Conservation (phyloP, 2,888 invertebrate species). For the Heliconius ethilla region DNA sequence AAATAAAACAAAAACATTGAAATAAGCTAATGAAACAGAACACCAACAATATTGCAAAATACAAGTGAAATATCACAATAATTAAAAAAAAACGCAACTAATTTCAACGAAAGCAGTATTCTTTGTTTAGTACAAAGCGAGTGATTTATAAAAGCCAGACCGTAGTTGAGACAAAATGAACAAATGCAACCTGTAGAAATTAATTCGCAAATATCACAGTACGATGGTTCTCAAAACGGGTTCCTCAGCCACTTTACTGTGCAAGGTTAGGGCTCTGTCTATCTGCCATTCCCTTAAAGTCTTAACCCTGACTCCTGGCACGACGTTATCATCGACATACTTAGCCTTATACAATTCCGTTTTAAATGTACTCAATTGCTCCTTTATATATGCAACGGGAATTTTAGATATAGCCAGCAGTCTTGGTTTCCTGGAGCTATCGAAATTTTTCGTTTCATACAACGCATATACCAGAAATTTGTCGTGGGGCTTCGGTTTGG, state of each 20-base stretch:
- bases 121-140: conserved; percentile 23
- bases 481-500: conserved; percentile 63
- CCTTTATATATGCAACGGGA: conserved; percentile 66
- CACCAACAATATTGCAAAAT: background rate
- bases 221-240: conserved; percentile 55
- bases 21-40: background rate
- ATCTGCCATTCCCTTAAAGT: conserved; percentile 75
- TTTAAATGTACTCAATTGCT: conserved; percentile 62
- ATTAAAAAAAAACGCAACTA: background rate
- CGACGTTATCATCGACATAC: conserved; percentile 58
- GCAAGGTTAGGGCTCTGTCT: conserved; percentile 54
- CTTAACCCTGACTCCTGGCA: conserved; percentile 69
- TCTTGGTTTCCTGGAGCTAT: conserved; percentile 56
- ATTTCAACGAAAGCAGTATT: conserved; percentile 19
- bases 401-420: conserved; percentile 68
- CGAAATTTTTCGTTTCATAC: conserved; percentile 65
- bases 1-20: too few relatives aligned
- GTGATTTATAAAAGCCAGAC: conserved; percentile 20
- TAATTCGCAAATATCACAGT: conserved; percentile 30
- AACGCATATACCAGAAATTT: conserved; percentile 66
- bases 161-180: conserved; percentile 16
- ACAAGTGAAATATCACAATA: background rate
- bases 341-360: conserved; percentile 64
- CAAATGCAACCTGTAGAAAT: conserved; percentile 11
- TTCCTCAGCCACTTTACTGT: conserved; percentile 48